Evolutionary conservation across 2,797 vertebrate genomes (phyloP).

Genomic region (Clarias laeviceps): DNA sequence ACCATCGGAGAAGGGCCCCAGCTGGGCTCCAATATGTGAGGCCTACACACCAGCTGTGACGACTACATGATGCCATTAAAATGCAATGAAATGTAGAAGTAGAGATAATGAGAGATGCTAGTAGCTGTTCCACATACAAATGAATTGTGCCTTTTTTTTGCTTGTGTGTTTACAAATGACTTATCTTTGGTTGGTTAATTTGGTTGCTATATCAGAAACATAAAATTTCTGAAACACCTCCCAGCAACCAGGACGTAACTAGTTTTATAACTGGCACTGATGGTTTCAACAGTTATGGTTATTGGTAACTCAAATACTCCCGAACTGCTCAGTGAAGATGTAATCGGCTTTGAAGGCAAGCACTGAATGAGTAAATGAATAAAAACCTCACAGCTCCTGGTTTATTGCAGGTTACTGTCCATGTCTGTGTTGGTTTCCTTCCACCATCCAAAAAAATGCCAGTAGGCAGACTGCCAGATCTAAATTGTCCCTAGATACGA

Average conservation of each 20-base stretch:
- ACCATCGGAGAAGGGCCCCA: conserved; percentile 65
- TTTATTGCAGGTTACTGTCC: not conserved
- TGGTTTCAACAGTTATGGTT: not conserved
- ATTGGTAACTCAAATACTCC: not conserved
- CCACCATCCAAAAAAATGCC: not conserved
- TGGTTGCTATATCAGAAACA: not conserved
- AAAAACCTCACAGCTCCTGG: not conserved
- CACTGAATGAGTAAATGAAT: not conserved
- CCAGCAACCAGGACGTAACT: not conserved
- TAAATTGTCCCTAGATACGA: not conserved
- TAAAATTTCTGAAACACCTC: not conserved
- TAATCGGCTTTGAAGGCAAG: not conserved
- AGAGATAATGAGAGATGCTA: not conserved
- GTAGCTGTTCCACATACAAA: not conserved
- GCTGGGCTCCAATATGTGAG: conserved; percentile 74
- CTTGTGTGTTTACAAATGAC: not conserved
- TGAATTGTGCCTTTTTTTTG: no score
- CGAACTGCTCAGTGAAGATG: not conserved
- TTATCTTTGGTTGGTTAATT: not conserved
- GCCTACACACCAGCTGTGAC: conserved; percentile 63
- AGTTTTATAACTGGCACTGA: not conserved
- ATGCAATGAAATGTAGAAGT: conserved; percentile 48
- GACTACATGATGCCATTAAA: conserved; percentile 69
- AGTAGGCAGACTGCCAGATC: not conserved
- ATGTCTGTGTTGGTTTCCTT: not conserved